phyloP scores from a whole-genome alignment of 1,140 invertebrate genomes.

The Drosophila navojoa region DNA sequence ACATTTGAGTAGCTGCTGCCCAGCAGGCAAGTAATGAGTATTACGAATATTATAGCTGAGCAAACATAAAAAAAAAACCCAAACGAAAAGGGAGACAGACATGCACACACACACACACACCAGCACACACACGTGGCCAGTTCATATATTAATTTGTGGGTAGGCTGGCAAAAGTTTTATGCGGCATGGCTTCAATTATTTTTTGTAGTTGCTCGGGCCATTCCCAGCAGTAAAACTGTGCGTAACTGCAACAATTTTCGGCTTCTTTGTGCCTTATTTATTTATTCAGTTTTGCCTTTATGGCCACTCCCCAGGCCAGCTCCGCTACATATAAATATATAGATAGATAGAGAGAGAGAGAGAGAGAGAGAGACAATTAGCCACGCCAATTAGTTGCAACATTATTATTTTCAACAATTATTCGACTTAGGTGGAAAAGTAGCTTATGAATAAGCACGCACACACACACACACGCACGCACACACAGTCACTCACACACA shows the following conservation, averaged over 20 bases:
- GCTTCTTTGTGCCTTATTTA: slow-evolving; percentile 39
- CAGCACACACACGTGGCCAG: background rate
- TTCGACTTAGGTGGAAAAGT: slow-evolving; percentile 22
- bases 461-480: background rate
- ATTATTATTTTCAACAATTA: slow-evolving; percentile 61
- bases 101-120: slow-evolving; percentile 1
- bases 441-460: background rate
- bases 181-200: slow-evolving; percentile 57
- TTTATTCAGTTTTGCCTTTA: slow-evolving; percentile 30
- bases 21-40: slow-evolving; percentile 22
- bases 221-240: slow-evolving; percentile 35
- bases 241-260: slow-evolving; percentile 20
- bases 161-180: slow-evolving; percentile 55
- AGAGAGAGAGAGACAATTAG: slow-evolving; percentile 49
- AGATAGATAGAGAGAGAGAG: background rate
- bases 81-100: background rate
- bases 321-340: background rate
- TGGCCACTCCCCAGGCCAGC: slow-evolving; percentile 14
- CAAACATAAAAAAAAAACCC: slow-evolving; percentile 10
- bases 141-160: slow-evolving; percentile 18
- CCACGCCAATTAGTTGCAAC: slow-evolving; percentile 67
- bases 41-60: slow-evolving; percentile 24
- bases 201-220: slow-evolving; percentile 44
- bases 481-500: too few relatives aligned
- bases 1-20: slow-evolving; percentile 28